Evolutionary conservation across 1,140 invertebrate genomes (phyloP).

Genomic region (Hesperophylax magnus): DNA sequence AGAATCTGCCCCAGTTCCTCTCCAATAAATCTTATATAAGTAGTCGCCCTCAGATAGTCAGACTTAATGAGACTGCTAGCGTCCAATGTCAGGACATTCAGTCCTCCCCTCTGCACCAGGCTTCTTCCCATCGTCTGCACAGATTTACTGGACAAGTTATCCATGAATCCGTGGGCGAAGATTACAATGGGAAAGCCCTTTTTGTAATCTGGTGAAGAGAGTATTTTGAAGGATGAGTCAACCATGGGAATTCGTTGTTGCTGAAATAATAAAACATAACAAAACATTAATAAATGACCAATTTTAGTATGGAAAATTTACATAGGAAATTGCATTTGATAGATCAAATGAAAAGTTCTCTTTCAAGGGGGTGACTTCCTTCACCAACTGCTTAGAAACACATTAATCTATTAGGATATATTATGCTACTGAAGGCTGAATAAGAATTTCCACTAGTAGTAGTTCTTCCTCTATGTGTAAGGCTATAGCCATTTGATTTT

Average conservation of each 20-base stretch:
- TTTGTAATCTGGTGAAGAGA: conserved; percentile 56
- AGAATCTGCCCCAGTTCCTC: conserved; percentile 59
- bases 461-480: too few relatives aligned
- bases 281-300: too few relatives aligned
- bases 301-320: too few relatives aligned
- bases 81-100: conserved; percentile 66
- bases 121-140: conserved; percentile 62
- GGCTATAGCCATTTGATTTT: too few relatives aligned
- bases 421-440: too few relatives aligned
- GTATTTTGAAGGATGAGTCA: conserved; percentile 3
- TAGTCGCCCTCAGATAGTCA: conserved; percentile 63
- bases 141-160: conserved; percentile 59
- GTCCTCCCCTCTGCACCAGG: conserved; percentile 63
- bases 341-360: too few relatives aligned
- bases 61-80: conserved; percentile 62
- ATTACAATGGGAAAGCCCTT: conserved; percentile 59
- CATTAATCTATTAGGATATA: too few relatives aligned
- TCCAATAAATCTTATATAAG: conserved; percentile 65
- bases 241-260: neutral
- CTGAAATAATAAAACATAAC: neutral
- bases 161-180: conserved; percentile 65
- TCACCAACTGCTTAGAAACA: too few relatives aligned
- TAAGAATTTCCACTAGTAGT: too few relatives aligned
- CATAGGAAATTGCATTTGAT: too few relatives aligned
- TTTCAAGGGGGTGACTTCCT: too few relatives aligned